Conservation (phyloP, 2,888 invertebrate species). For the Metacarcinus magister region DNA sequence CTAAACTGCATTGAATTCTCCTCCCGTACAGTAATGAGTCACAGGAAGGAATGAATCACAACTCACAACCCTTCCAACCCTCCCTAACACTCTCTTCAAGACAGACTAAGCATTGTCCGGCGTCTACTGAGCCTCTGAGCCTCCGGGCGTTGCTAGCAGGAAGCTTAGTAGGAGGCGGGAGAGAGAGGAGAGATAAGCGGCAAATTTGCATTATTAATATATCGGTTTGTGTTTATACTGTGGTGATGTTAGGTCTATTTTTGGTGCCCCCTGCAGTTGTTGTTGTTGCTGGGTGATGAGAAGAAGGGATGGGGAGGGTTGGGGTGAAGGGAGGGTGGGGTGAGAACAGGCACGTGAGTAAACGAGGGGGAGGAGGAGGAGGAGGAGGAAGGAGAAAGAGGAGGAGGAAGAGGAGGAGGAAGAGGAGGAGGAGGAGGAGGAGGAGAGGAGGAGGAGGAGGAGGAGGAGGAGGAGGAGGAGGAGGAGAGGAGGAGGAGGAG, state of each 20-base stretch:
- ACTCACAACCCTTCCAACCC: neutral
- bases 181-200: neutral
- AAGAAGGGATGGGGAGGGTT: too few species aligned
- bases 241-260: neutral
- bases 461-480: neutral
- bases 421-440: neutral
- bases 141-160: neutral
- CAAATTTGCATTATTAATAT: neutral
- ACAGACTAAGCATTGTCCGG: neutral
- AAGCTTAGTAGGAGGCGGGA: neutral
- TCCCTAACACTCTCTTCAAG: neutral
- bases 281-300: neutral
- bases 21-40: neutral
- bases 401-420: neutral
- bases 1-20: neutral
- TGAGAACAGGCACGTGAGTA: too few species aligned
- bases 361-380: neutral
- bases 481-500: conserved; percentile 8
- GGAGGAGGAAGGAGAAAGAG: neutral
- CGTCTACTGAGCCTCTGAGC: too few species aligned
- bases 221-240: neutral
- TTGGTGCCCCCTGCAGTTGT: neutral
- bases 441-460: neutral
- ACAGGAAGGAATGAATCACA: neutral
- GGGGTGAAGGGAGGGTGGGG: too few species aligned